Evolutionary conservation across 2,113 vertebrate genomes (phyloP).

Genomic region (Cyprinodon variegatus): DNA sequence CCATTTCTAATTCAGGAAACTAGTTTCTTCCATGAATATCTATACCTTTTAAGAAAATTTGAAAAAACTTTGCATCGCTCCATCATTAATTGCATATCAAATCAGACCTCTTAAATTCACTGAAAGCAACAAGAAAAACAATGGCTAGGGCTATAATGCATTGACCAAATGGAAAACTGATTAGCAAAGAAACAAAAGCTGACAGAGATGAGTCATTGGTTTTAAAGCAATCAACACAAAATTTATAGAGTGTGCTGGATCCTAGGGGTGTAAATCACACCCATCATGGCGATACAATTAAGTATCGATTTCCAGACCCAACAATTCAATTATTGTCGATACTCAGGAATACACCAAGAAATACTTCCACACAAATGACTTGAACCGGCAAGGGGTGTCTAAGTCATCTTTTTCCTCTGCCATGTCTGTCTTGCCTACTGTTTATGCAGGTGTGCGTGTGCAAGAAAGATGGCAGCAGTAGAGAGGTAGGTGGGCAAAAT

Average conservation of each 20-base stretch:
- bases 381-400: too few species aligned
- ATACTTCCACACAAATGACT: too few species aligned
- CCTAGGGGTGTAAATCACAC: too few species aligned
- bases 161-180: conserved; percentile 19
- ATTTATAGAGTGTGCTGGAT: conserved; percentile 62
- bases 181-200: conserved; percentile 36
- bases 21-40: conserved; percentile 4
- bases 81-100: conserved; percentile 4
- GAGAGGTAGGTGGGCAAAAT: too few species aligned
- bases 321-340: too few species aligned
- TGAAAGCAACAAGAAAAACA: neutral
- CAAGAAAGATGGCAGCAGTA: too few species aligned
- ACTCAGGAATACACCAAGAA: too few species aligned
- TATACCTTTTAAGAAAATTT: conserved; percentile 2
- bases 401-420: too few species aligned
- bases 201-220: conserved; percentile 46
- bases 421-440: too few species aligned
- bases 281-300: too few species aligned
- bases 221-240: conserved; percentile 53
- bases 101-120: neutral
- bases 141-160: neutral
- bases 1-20: conserved; percentile 34
- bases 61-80: neutral
- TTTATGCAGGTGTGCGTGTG: too few species aligned
- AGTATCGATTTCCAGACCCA: too few species aligned